Base-by-base conservation (phyloP, 1,140 invertebrate species). In the Batillaria attramentaria region DNA sequence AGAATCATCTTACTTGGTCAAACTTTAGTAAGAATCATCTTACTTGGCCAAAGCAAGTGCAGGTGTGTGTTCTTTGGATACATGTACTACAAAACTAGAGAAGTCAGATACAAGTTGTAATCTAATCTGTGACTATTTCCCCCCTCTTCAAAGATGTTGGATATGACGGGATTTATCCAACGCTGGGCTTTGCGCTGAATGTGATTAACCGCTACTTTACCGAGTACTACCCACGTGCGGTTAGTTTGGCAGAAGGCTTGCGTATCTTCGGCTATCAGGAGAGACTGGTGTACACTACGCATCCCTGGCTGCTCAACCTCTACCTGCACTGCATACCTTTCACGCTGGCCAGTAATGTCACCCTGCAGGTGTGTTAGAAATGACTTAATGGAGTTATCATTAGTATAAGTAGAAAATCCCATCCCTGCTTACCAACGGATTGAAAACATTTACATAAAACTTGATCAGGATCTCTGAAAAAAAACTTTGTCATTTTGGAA, bases 141-240 rank as follows among this genome's bases (percentile, higher is more conserved):
- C n/a, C n/a, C n/a, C n/a, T n/a, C n/a, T n/a, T n/a, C n/a, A 54
- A 74, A 89, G 88, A 89, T 86, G 87, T 89, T 68, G 88, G 88
- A 6, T 89, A 88, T 70, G 81, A 87, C 81, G 85, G 85, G 4
- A 81, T 85, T 10, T 39, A 65, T 18, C 65, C 79, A 24, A 72
- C 76, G 35, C 72, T 77, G 28, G 86, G 86, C 18, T 88, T 85
- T 42, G 84, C 87, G n/a, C 84, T 87, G 62, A 86, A 89, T 73
- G 83, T 89, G 8, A 41, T 89, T 16, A 88, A 89, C 80, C 80
- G 65, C 37, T 90, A 90, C 72, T 89, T 87, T 54, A 74, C 82
- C 18, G 79, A 84, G 57, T 87, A 88, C 78, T 90, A 87, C 79
- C 87, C 86, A 3, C 75, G 84, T 43, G 89, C 88, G 16, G 75